Conservation (phyloP, 2,113 vertebrate genomes). For the Hepsetus odoe region DNA sequence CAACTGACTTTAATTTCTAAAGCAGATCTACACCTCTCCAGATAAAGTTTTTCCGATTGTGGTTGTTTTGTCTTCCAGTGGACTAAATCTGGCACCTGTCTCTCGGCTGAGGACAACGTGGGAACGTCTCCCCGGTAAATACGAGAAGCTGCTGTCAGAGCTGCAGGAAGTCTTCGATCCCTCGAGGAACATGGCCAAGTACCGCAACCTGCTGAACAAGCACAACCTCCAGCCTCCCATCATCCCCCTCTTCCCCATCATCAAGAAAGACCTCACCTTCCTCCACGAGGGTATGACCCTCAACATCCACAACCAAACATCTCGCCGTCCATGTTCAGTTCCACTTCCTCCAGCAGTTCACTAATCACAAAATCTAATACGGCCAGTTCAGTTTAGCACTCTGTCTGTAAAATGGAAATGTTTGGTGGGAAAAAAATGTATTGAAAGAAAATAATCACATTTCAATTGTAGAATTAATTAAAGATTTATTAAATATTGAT, state of each 20-base stretch:
- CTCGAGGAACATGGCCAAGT: constrained; percentile 98
- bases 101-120: constrained; percentile 94
- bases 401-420: too few species aligned
- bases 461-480: too few species aligned
- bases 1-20: too few species aligned
- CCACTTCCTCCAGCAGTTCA: too few species aligned
- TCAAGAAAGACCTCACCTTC: constrained; percentile 99
- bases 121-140: constrained; percentile 98
- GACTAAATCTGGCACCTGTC: constrained; percentile 93
- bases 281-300: constrained; percentile 90
- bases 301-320: not conserved
- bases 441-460: too few species aligned
- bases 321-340: not conserved
- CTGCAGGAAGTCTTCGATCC: constrained; percentile 98
- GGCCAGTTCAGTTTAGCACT: too few species aligned
- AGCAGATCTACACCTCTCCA: too few species aligned
- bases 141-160: constrained; percentile 94
- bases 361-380: too few species aligned
- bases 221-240: constrained; percentile 97
- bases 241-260: constrained; percentile 96
- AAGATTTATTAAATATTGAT: too few species aligned
- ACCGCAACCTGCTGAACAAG: constrained; percentile 95
- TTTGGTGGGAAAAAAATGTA: too few species aligned
- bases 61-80: constrained; percentile 71
- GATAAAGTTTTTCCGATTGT: too few species aligned